Percentiles rank a stretch among this genome's conserved stretches.
Evolutionary conservation across 2,797 vertebrate species (phyloP).

Genomic region (Halcyon smyrnensis): DNA sequence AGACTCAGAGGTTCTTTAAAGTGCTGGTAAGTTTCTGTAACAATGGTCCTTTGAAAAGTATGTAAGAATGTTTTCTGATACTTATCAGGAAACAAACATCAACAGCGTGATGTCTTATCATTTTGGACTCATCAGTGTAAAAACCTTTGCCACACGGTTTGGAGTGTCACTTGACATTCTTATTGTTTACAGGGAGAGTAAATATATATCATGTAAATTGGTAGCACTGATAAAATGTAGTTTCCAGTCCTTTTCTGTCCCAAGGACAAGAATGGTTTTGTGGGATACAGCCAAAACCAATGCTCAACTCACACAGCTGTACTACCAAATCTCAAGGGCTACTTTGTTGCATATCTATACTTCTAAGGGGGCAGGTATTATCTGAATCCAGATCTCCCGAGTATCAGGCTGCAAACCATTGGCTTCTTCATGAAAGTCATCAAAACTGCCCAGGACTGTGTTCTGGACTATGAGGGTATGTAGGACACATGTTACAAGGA

Average conservation of each 20-base stretch:
- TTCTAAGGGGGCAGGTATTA: not conserved
- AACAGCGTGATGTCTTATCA: not conserved
- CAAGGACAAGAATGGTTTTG: not conserved
- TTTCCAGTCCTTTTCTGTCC: not conserved
- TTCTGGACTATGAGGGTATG: not conserved
- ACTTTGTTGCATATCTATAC: fast-evolving
- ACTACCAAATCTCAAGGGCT: not conserved
- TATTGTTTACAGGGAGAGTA: not conserved
- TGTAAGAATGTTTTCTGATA: not conserved
- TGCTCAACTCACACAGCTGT: fast-evolving
- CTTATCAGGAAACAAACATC: not conserved
- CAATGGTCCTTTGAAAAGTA: not conserved
- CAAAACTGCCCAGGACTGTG: not conserved
- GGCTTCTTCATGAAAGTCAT: not conserved
- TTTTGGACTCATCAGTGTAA: not conserved
- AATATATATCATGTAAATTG: not conserved
- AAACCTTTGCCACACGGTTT: not conserved
- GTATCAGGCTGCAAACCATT: not conserved
- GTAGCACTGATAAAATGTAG: not conserved
- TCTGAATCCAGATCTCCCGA: not conserved
- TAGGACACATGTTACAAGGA: not conserved
- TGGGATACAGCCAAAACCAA: not conserved
- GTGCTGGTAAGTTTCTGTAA: not conserved
- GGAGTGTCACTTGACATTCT: not conserved
- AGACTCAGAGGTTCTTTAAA: not conserved